Percentiles rank a stretch among this genome's conserved stretches.
These are phyloP conservation scores for Nineta flava DNA, from an alignment of 2,888 invertebrate genomes.

Conservation along the genomic window DNA sequence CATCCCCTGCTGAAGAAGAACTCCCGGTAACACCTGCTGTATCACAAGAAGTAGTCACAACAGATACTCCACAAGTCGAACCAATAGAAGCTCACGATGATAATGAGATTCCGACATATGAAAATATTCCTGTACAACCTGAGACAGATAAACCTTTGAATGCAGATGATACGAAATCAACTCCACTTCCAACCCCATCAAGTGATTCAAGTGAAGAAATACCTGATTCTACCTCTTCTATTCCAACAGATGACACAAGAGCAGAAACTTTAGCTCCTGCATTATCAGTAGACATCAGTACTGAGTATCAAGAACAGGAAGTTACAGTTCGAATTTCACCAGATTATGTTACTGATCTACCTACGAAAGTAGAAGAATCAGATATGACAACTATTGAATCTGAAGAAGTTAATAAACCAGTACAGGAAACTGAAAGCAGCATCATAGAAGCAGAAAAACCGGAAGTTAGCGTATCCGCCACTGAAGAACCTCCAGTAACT, in stretches of 20 bases:
- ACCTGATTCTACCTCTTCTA: too few species aligned
- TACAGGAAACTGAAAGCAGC: slow-evolving; percentile 3
- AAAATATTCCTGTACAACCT: slow-evolving; percentile 6
- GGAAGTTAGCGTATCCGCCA: neutral
- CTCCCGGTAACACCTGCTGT: neutral
- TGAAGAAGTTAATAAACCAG: slow-evolving; percentile 6
- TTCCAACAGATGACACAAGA: too few species aligned
- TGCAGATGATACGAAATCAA: too few species aligned
- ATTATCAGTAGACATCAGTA: too few species aligned
- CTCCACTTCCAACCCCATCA: too few species aligned
- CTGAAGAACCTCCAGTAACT: slow-evolving; percentile 8
- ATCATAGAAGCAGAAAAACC: slow-evolving; percentile 8
- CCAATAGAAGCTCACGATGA: neutral
- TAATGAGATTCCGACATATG: neutral
- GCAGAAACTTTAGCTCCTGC: too few species aligned
- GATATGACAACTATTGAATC: slow-evolving; percentile 18
- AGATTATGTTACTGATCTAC: slow-evolving; percentile 10
- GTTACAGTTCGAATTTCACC: slow-evolving; percentile 7
- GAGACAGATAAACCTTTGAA: slow-evolving; percentile 8
- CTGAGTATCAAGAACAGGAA: neutral
- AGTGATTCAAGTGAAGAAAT: too few species aligned
- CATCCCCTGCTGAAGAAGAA: neutral
- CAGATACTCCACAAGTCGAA: too few species aligned
- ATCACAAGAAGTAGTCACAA: too few species aligned
- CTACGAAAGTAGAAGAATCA: slow-evolving; percentile 10